A percentile compares a stretch with the other conserved stretches of the same genome.
Conservation (phyloP, 2,113 vertebrate species). For the Prunella fulvescens region DNA sequence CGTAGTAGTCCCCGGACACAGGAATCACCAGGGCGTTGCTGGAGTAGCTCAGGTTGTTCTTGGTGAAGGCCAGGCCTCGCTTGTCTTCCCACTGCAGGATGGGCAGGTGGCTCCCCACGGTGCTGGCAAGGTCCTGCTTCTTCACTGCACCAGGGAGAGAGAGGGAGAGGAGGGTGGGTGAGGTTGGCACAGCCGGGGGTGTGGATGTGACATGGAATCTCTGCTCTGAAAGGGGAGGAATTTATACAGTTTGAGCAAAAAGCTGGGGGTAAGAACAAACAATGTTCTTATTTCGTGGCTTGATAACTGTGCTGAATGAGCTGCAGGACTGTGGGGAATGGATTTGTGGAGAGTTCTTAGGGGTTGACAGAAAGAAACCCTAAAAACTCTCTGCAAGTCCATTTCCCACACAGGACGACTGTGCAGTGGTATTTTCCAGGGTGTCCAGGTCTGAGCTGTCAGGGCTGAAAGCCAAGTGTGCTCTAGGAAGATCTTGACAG, state of each 20-base stretch:
- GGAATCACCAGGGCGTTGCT: slow-evolving; percentile 73
- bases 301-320: too few species aligned
- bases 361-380: neutral
- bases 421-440: neutral
- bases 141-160: slow-evolving; percentile 44
- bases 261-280: neutral
- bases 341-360: neutral
- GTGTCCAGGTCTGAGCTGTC: neutral
- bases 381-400: neutral
- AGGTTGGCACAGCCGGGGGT: neutral
- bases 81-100: slow-evolving; percentile 74
- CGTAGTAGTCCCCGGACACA: slow-evolving; percentile 72
- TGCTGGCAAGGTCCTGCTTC: slow-evolving; percentile 23
- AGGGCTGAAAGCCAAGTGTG: neutral
- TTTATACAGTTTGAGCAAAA: neutral
- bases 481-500: neutral
- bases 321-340: neutral
- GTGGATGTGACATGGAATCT: rapidly evolving
- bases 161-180: neutral
- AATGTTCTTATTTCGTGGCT: neutral
- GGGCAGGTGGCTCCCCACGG: slow-evolving; percentile 16
- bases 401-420: neutral
- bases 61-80: slow-evolving; percentile 74
- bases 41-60: slow-evolving; percentile 73
- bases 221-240: neutral